Evolutionary conservation across 2,113 vertebrate species (phyloP).

Genomic region (Heptranchias perlo): DNA sequence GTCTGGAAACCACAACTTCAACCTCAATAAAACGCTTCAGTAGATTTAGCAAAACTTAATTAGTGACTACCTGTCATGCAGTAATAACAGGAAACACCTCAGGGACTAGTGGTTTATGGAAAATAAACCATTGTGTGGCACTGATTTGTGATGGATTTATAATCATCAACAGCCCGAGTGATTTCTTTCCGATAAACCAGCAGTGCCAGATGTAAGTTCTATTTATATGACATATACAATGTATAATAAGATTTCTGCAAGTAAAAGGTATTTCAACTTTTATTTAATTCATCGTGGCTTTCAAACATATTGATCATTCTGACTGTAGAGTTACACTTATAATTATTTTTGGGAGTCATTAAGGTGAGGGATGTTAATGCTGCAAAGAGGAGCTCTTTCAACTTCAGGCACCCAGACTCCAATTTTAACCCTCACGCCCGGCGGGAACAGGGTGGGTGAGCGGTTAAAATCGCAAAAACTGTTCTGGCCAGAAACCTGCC

Average conservation of each 20-base stretch:
- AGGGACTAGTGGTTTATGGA: neutral
- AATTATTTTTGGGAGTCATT: neutral
- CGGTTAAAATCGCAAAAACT: neutral
- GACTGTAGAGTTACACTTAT: neutral
- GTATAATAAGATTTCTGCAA: neutral
- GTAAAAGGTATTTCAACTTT: neutral
- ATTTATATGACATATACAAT: neutral
- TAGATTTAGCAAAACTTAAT: neutral
- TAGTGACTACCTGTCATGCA: neutral
- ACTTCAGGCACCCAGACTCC: neutral
- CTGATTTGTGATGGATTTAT: conserved; percentile 5
- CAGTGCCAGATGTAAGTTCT: neutral
- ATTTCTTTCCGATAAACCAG: neutral
- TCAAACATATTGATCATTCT: neutral
- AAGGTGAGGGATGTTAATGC: neutral
- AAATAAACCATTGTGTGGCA: neutral
- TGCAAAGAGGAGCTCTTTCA: neutral
- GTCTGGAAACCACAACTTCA: neutral
- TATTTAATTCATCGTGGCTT: neutral
- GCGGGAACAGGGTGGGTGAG: neutral
- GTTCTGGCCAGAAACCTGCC: neutral
- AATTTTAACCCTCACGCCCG: neutral
- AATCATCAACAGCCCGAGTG: neutral
- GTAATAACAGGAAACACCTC: neutral
- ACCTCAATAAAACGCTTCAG: neutral